Base-by-base conservation (phyloP, 2,113 vertebrate species). In the Petroica traversi region DNA sequence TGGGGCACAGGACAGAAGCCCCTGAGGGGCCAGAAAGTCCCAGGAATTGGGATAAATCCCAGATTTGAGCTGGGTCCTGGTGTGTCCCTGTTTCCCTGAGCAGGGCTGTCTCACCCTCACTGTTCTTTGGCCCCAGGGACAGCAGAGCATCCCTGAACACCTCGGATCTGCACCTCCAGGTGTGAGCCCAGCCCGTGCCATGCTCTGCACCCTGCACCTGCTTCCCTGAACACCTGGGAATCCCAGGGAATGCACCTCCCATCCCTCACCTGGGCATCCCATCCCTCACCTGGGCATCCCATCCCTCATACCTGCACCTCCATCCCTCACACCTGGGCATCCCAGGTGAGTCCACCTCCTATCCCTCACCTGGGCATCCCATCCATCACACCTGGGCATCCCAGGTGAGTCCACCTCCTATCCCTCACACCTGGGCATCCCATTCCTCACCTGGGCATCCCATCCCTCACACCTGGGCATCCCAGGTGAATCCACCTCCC, bases 101-200 rank as follows among this genome's bases (percentile, higher is more conserved):
- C 45, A 5, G 41, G 14, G 58, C 54, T 57, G 12, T 6, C 2
- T 22, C 76, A 24, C 38, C 54, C 40, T 51, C 23, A 1, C 2
- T 19, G 8, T 8, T 25, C 5, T 61, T 18, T 41, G 33, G 46
- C 57, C 51, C 48, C 57, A 78, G 66, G 61, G 63, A 19, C 31
- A 19, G 19, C 22, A 69, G 75, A 83, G 59, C 81, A 59, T 1
- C 81, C 29, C 64, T 4, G 10, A 54, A 1, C 3, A 2, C 4
- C 43, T 40, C 1, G 1, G n/a, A 10, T 3, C 49, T 13, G 26
- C 61, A 2, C 2, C 61, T 19, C 66, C 31, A 3, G 86, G 38
- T 9, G 28, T 3, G 52, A 1, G 2, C 6, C 20, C 20, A 57
- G 74, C 79, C 45, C 5, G 0, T 0, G 9, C 18, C 5, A 1